Evolutionary conservation across 2,888 invertebrate species (phyloP).

Genomic region (Tanytarsus gracilentus): DNA sequence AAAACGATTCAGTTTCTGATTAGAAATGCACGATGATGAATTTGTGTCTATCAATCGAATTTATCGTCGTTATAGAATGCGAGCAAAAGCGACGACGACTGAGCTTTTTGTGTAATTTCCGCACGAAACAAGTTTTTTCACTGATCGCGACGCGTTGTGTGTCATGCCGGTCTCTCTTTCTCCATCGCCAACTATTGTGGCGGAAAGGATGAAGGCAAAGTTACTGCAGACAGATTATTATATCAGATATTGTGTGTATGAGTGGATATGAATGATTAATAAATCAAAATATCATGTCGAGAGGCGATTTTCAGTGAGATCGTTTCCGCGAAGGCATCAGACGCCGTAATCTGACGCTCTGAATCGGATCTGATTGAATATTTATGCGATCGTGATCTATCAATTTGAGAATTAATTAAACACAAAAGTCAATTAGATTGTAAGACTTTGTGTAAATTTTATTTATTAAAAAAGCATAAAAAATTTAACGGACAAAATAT

Average conservation of each 20-base stretch:
- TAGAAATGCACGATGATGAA: too few species aligned
- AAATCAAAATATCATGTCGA: conserved; percentile 15
- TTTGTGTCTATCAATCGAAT: conserved; percentile 1
- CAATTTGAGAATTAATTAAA: not conserved
- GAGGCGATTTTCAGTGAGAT: conserved; percentile 10
- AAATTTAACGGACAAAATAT: too few species aligned
- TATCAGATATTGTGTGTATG: conserved; percentile 2
- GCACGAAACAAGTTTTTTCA: not conserved
- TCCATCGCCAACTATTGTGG: too few species aligned
- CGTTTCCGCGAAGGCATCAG: not conserved
- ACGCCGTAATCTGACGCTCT: not conserved
- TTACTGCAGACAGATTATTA: conserved; percentile 8
- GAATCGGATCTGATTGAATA: not conserved
- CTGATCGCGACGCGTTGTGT: not conserved
- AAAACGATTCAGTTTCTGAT: too few species aligned
- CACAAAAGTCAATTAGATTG: too few species aligned
- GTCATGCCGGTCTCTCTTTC: too few species aligned
- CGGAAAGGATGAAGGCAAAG: not conserved
- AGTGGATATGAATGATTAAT: conserved; percentile 5
- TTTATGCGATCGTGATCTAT: not conserved
- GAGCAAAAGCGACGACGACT: conserved; percentile 1
- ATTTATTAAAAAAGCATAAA: too few species aligned
- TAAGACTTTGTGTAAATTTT: too few species aligned
- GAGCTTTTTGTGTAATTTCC: conserved; percentile 7
- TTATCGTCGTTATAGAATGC: conserved; percentile 1